Evolutionary conservation across 2,113 vertebrate genomes (phyloP), one percentile per base, ranked within the genome.

Genomic region (Phylloscopus trochilus): DNA sequence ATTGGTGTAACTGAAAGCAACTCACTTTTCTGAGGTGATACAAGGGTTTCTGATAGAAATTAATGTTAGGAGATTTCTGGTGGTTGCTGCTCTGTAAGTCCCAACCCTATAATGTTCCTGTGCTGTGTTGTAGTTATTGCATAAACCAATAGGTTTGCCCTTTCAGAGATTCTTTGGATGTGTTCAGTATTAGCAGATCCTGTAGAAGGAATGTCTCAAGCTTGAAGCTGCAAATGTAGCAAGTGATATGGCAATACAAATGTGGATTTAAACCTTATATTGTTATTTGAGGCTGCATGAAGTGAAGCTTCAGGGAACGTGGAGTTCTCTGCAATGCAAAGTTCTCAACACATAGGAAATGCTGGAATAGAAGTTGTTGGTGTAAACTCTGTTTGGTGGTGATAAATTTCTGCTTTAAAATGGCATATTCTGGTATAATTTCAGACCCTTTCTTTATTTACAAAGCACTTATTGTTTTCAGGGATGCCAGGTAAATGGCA

Each of bases 61-160:
- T 33, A 26, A 7, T 63, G 8, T 81, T 70, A 69, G 6, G 31
- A 67, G 13, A 11, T 75, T 89, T 46, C 18, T 89, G 24, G 35
- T 91, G 67, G 20, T 89, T 89, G 31, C 41, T 84, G 63, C 31
- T 23, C 11, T 82, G 23, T 75, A 24, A 35, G 68, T 82, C 35
- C 6, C 60, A 60, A 56, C 15, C 0, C 2, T 70, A 0, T 78
- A 6, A 63, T 19, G 22, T 43, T 72, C 3, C 4, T 39, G 5
- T 82, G 44, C 26, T 72, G 5, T 28, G 10, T 58, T 37, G 46
- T 30, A 27, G 18, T 60, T 72, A 37, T 47, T 7, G 18, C 13
- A 11, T 3, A 51, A 58, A 58, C 26, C 6, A 4, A 24, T 44
- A 62, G 51, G 47, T 3, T 7, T 60, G 23, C 6, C 43, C 60